Base-by-base conservation (phyloP, 2,888 invertebrate species). In the Dromius quadrimaculatus region DNA sequence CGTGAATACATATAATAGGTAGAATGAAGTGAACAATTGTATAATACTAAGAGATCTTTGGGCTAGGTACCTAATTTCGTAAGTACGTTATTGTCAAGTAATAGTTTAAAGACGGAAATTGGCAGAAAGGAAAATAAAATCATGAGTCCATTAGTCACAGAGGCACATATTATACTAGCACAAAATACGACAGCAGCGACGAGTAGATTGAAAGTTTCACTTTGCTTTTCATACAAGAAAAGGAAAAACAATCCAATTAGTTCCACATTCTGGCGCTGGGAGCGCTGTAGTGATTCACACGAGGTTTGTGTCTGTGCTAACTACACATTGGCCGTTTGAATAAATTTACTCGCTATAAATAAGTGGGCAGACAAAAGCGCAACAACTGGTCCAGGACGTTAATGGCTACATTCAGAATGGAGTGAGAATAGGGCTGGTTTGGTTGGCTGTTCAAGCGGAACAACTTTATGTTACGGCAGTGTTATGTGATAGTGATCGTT, bases 161-260 rank as follows among this genome's bases (percentile, higher is more conserved):
- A n/a, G n/a, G n/a, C n/a, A n/a, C n/a, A n/a, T n/a, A n/a, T n/a
- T n/a, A n/a, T n/a, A n/a, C n/a, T n/a, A n/a, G n/a, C n/a, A n/a
- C n/a, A n/a, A n/a, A n/a, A n/a, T n/a, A n/a, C n/a, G n/a, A n/a
- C n/a, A n/a, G n/a, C n/a, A n/a, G n/a, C n/a, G 32, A 9, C 32
- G 9, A 32, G 32, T 32, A 32, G 32, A 32, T 32, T 9, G 32
- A 32, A 32, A 32, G 32, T 32, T 32, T 32, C 5, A 6, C 32
- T 5, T 32, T 9, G 32, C 32, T 32, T 32, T 32, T n/a, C 38
- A 38, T 38, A 38, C 2, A 38, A 38, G 38, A 38, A 38, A 38
- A 38, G 38, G 5, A 38, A 32, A 38, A 38, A 38, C 13, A 38
- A 38, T 38, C 38, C 38, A 38, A 38, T 38, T 38, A 38, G 38